phyloP scores from a whole-genome alignment of 2,113 vertebrate genomes.

The Cyphomyrus discorhynchus region DNA sequence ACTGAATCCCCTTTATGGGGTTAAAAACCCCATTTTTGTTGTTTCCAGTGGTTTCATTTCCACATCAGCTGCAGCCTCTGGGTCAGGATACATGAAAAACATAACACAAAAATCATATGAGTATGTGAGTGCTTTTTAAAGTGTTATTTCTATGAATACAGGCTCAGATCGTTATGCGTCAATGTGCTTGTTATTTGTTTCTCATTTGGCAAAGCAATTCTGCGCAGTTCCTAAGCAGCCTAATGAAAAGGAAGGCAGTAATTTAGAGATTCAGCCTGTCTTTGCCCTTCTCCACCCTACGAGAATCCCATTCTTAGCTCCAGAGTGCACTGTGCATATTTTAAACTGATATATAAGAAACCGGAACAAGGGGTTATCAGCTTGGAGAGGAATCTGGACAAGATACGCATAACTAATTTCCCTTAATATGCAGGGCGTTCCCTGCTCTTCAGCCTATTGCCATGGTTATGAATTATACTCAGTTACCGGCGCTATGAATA shows the following conservation, averaged over 20 bases:
- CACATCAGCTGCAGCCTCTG: neutral
- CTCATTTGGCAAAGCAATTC: neutral
- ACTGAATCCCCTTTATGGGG: neutral
- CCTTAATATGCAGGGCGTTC: slow-evolving; percentile 13
- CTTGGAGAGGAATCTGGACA: neutral
- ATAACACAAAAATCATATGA: neutral
- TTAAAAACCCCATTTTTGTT: neutral
- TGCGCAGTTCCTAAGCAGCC: neutral
- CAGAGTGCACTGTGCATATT: neutral
- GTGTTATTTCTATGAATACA: neutral
- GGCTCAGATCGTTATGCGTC: neutral
- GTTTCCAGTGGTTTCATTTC: neutral
- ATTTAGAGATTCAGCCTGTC: neutral
- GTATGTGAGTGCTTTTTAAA: neutral
- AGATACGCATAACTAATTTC: neutral
- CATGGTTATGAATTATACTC: neutral
- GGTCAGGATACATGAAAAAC: neutral
- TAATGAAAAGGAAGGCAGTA: neutral
- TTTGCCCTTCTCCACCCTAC: neutral
- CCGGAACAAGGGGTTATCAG: slow-evolving; percentile 5
- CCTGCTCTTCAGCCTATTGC: slow-evolving; percentile 1
- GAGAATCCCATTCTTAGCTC: neutral
- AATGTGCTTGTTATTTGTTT: neutral
- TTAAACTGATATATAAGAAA: slow-evolving; percentile 2
- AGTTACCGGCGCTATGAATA: neutral